A percentile compares a stretch with the other conserved stretches of the same genome.
Conservation (phyloP, 2,888 invertebrate species). For the Andricus curvator region DNA sequence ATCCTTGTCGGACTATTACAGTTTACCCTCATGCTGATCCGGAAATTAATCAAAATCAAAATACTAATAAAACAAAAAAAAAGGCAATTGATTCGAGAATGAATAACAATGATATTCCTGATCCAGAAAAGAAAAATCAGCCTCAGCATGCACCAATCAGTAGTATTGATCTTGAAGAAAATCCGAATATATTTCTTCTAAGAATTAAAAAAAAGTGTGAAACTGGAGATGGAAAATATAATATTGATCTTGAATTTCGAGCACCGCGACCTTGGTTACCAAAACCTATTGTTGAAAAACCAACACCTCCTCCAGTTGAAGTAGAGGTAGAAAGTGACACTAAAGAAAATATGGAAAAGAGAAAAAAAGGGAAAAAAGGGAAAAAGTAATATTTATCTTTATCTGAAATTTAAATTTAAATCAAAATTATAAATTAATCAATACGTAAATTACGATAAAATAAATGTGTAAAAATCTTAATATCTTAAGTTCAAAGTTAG, state of each 20-base stretch:
- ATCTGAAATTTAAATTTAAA: background rate
- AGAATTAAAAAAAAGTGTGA: slow-evolving; percentile 65
- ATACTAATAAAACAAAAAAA: slow-evolving; percentile 39
- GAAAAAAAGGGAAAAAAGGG: slow-evolving; percentile 32
- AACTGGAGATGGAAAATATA: slow-evolving; percentile 60
- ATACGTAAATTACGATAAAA: background rate
- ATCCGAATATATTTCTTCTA: slow-evolving; percentile 72
- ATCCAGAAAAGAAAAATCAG: background rate
- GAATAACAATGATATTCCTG: background rate
- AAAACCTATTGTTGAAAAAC: slow-evolving; percentile 13
- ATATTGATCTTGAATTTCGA: slow-evolving; percentile 70
- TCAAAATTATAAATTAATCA: slow-evolving; percentile 26
- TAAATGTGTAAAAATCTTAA: too few species aligned
- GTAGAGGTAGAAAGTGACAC: background rate
- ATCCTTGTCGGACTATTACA: slow-evolving; percentile 45
- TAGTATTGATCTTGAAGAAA: slow-evolving; percentile 62
- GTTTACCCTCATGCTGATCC: slow-evolving; percentile 51
- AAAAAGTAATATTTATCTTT: slow-evolving; percentile 1
- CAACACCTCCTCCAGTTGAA: background rate
- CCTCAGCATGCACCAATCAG: slow-evolving; percentile 3
- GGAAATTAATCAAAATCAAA: slow-evolving; percentile 5
- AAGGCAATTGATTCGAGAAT: background rate
- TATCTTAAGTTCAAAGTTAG: too few species aligned
- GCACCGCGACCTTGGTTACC: slow-evolving; percentile 69
- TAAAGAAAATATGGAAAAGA: slow-evolving; percentile 13